A percentile compares a stretch with the other conserved stretches of the same genome.
Conservation (phyloP, 35 echinoderm and acorn worm species). For the Apostichopus parvimensis region DNA sequence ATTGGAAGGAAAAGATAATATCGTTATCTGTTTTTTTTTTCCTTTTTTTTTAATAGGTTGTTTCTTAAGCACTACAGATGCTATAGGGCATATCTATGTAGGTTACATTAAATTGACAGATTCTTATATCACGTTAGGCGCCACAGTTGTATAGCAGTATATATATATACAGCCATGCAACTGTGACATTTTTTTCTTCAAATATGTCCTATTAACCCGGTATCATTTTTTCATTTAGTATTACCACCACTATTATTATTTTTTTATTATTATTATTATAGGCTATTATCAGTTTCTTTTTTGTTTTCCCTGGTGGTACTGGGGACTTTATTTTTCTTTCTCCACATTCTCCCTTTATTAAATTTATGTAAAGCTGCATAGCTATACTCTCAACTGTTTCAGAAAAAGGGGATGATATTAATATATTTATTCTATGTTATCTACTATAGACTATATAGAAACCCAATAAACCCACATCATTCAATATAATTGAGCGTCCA, state of each 20-base stretch:
- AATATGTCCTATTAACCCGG: constrained; percentile 1
- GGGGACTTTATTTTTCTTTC: too few relatives aligned
- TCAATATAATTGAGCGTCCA: too few relatives aligned
- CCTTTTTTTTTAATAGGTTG: too few relatives aligned
- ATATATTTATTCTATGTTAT: too few relatives aligned
- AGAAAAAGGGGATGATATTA: too few relatives aligned
- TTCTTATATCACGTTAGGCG: background rate
- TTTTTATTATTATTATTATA: background rate
- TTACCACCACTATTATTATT: too few relatives aligned
- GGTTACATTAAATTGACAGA: background rate
- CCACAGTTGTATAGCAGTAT: background rate
- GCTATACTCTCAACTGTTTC: too few relatives aligned
- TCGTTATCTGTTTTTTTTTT: background rate
- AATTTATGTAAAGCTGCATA: too few relatives aligned
- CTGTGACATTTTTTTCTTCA: background rate
- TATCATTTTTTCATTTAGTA: background rate
- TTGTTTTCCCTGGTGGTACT: too few relatives aligned
- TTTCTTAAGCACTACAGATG: constrained; percentile 7
- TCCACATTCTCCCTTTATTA: too few relatives aligned
- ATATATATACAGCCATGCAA: background rate
- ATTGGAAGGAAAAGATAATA: constrained; percentile 8
- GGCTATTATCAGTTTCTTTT: background rate
- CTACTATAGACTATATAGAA: too few relatives aligned
- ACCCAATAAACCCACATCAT: too few relatives aligned
- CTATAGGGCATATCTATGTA: background rate